Evolutionary conservation across 1,140 invertebrate species (phyloP).

Genomic region (Planococcus citri): DNA sequence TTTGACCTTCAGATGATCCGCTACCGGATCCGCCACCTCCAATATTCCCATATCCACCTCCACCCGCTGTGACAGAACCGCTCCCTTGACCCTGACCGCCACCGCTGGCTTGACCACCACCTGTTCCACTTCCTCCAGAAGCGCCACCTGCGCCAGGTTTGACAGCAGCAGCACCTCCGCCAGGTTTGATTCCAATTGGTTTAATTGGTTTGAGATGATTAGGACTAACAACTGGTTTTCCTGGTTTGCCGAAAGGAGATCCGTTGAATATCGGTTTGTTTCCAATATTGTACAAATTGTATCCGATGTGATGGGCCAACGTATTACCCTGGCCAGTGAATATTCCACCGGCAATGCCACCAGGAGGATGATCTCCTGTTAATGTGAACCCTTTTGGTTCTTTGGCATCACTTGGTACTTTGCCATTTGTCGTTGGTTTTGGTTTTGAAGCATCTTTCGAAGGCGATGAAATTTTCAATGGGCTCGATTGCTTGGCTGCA

Average conservation of each 20-base stretch:
- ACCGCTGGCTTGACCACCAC: not conserved
- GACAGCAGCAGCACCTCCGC: not conserved
- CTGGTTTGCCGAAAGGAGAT: constrained; percentile 2
- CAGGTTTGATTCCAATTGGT: not conserved
- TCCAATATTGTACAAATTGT: constrained; percentile 13
- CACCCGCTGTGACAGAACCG: not conserved
- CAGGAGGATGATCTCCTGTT: not conserved
- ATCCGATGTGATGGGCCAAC: not conserved
- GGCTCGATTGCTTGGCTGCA: not conserved
- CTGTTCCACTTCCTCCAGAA: not conserved
- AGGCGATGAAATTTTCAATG: not conserved
- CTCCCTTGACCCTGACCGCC: not conserved
- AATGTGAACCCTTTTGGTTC: not conserved
- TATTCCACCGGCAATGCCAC: not conserved
- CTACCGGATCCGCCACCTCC: not conserved
- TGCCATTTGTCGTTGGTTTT: not conserved
- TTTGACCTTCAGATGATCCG: too few relatives aligned
- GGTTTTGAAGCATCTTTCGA: not conserved
- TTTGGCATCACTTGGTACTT: not conserved
- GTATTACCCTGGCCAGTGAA: not conserved
- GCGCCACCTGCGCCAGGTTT: not conserved
- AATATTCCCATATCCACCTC: not conserved
- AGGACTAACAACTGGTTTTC: constrained; percentile 1
- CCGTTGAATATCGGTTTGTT: constrained; percentile 4
- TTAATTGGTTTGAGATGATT: constrained; percentile 5